Evolutionary conservation across 2,888 invertebrate species (phyloP), one percentile per base, ranked within the genome.

Genomic region (Lochmaea capreae): DNA sequence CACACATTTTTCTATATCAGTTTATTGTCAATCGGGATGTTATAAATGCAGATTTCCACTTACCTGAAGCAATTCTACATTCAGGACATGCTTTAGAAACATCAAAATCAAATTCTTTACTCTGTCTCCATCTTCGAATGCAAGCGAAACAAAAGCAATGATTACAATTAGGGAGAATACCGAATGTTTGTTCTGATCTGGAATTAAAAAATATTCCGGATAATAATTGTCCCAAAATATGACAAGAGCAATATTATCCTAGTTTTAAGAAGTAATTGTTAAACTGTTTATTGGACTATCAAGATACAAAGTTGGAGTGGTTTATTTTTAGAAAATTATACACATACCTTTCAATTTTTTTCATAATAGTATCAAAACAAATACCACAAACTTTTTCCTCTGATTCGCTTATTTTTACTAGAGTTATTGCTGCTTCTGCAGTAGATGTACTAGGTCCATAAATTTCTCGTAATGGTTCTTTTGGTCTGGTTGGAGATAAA

Each of bases 81-180:
- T 82, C 82, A 3, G 82, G 82, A 71, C 82, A 82, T 1, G 81
- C 77, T 69, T 79, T 81, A 18, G 80, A 78, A 14, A 82, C 80
- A 46, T 80, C 79, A n/a, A 74, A 71, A 46, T 81, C 80, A 75
- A 83, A 80, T 61, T 81, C 81, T 68, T 81, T 83, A 69, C 74
- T 81, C 74, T 79, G 77, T 54, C 81, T 73, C 81, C 80, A 83
- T 65, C 74, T 83, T 68, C 76, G 75, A n/a, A 83, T 78, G 66
- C 82, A 82, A 8, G 76, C 8, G 68, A 82, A 81, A 71, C 82
- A 82, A 67, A 78, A 82, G 65, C 81, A 81, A 72, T 82, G 82
- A 72, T 79, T 80, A 65, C 82, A 82, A 49, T 82, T 82, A 6
- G 82, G 81, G 49, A 82, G 68, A 18, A 82, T 81, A 59, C 81